A percentile compares a stretch with the other conserved stretches of the same genome.
phyloP scores from a whole-genome alignment of 2,888 invertebrate genomes.

The Carterocephalus palaemon region DNA sequence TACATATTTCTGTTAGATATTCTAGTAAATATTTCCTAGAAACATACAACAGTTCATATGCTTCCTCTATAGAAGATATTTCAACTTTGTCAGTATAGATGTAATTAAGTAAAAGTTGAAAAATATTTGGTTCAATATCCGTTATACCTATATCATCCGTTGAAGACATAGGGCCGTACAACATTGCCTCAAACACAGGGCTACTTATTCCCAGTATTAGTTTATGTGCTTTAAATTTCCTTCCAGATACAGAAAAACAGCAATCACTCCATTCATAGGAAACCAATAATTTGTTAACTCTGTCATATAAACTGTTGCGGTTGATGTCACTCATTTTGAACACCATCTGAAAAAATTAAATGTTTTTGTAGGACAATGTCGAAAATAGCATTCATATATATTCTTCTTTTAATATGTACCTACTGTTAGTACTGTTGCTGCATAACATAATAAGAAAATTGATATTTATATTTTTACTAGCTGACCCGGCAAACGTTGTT shows the following conservation, averaged over 20 bases:
- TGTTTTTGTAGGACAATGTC: no score
- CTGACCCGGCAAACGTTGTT: no score
- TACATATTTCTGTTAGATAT: slow-evolving; percentile 70
- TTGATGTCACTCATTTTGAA: slow-evolving; percentile 48
- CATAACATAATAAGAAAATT: no score
- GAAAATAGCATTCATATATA: no score
- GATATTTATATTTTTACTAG: no score
- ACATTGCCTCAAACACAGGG: slow-evolving; percentile 84
- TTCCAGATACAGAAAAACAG: slow-evolving; percentile 74
- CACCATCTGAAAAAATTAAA: slow-evolving; percentile 59
- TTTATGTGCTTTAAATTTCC: slow-evolving; percentile 79
- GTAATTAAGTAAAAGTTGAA: slow-evolving; percentile 80
- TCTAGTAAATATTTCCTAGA: slow-evolving; percentile 82
- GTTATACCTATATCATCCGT: slow-evolving; percentile 70
- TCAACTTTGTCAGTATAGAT: slow-evolving; percentile 80
- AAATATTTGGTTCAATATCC: slow-evolving; percentile 80
- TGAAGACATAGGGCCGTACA: slow-evolving; percentile 80
- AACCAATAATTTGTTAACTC: slow-evolving; percentile 67
- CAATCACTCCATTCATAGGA: slow-evolving; percentile 80
- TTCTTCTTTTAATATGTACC: no score
- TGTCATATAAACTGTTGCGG: slow-evolving; percentile 62
- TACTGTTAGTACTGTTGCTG: no score
- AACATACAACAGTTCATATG: slow-evolving; percentile 81
- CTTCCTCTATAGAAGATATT: slow-evolving; percentile 76
- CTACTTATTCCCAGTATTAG: slow-evolving; percentile 81